These are phyloP conservation scores for Dasypogon diadema DNA, from an alignment of 2,888 invertebrate species.

Conservation along the genomic window DNA sequence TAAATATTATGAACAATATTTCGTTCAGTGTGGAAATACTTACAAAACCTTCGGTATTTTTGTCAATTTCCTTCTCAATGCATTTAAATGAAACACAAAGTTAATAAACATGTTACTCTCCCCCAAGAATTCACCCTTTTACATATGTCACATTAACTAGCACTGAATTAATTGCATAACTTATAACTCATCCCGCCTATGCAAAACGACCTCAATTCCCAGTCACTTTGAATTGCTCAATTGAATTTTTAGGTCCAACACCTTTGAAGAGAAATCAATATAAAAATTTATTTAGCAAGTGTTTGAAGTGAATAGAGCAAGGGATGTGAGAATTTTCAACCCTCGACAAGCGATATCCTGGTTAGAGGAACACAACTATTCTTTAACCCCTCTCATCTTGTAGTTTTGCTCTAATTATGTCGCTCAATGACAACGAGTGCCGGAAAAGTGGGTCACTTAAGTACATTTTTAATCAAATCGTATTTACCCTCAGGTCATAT, in stretches of 20 bases:
- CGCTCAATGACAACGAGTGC: constrained; percentile 41
- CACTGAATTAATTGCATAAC: constrained; percentile 2
- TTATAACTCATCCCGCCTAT: constrained; percentile 30
- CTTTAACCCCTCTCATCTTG: constrained; percentile 25
- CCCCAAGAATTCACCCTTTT: neutral
- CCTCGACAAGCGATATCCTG: neutral
- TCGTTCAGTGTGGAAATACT: no score
- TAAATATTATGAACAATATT: no score
- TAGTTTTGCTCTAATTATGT: constrained; percentile 50
- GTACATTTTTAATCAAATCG: constrained; percentile 56
- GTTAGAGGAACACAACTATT: neutral
- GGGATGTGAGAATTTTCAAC: constrained; percentile 16
- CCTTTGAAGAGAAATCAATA: constrained; percentile 32
- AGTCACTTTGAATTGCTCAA: constrained; percentile 33
- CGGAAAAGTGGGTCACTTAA: constrained; percentile 55
- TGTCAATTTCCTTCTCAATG: no score
- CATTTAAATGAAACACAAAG: no score
- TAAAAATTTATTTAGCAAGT: constrained; percentile 48
- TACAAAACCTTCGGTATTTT: no score
- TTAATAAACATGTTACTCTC: no score
- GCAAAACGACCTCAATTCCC: constrained; percentile 17
- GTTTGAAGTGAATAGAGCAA: constrained; percentile 15
- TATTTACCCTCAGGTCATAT: constrained; percentile 57
- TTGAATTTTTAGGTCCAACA: constrained; percentile 44
- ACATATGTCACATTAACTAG: constrained; percentile 16